phyloP scores from a whole-genome alignment of 2,113 vertebrate genomes.

The Candoia aspera region DNA sequence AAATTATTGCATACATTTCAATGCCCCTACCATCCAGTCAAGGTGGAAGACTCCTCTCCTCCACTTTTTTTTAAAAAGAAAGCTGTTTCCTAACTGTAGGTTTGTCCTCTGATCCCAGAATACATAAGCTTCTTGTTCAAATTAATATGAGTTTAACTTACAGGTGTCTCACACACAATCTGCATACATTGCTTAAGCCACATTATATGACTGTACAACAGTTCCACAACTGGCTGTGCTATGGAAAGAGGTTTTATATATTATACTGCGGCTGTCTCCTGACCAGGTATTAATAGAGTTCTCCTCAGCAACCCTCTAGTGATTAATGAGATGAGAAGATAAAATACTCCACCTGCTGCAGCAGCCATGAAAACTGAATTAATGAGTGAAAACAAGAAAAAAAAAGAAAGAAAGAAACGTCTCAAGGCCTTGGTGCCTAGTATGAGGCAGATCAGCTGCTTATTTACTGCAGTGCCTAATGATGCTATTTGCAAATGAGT shows the following conservation, averaged over 20 bases:
- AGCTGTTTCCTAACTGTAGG: neutral
- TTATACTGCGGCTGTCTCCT: slow-evolving; percentile 60
- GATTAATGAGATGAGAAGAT: slow-evolving; percentile 77
- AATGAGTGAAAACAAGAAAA: slow-evolving; percentile 56
- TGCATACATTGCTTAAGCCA: slow-evolving; percentile 47
- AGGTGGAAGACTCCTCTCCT: neutral
- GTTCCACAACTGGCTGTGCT: slow-evolving; percentile 58
- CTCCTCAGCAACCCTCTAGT: slow-evolving; percentile 66
- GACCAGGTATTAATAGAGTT: slow-evolving; percentile 71
- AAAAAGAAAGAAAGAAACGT: slow-evolving; percentile 18
- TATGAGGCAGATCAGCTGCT: slow-evolving; percentile 56
- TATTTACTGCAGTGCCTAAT: slow-evolving; percentile 63
- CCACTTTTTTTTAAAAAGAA: neutral
- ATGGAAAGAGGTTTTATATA: slow-evolving; percentile 58
- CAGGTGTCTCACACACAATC: slow-evolving; percentile 45
- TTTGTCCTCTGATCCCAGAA: neutral
- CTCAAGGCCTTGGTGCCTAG: slow-evolving; percentile 43
- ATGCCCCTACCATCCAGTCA: neutral
- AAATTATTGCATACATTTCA: neutral
- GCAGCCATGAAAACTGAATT: slow-evolving; percentile 68
- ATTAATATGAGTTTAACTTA: slow-evolving; percentile 25
- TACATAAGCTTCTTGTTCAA: slow-evolving; percentile 27
- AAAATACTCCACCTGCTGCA: slow-evolving; percentile 72
- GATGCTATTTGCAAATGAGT: slow-evolving; percentile 53
- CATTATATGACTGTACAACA: slow-evolving; percentile 51